These are phyloP conservation scores for Amphipoea lucens DNA, from an alignment of 2,888 invertebrate species.

Conservation along the genomic window DNA sequence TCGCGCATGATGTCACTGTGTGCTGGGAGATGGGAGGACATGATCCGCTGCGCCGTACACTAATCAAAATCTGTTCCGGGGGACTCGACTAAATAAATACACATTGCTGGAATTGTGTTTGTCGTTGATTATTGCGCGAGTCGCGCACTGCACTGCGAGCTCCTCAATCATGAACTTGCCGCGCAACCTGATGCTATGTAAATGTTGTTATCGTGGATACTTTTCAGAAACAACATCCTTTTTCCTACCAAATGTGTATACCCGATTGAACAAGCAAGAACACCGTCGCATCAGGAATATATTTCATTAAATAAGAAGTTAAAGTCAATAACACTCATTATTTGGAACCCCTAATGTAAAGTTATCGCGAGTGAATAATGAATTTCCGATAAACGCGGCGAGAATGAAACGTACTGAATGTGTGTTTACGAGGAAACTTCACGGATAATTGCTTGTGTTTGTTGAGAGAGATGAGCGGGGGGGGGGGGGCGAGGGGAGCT, in stretches of 20 bases:
- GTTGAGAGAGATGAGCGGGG: background rate
- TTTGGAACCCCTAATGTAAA: conserved; percentile 7
- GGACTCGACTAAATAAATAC: conserved; percentile 8
- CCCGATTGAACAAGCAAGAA: background rate
- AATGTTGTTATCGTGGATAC: background rate
- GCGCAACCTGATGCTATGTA: background rate
- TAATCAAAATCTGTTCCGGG: background rate
- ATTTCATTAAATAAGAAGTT: background rate
- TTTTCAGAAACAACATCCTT: background rate
- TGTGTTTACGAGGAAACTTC: conserved; percentile 37
- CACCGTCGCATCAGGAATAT: background rate
- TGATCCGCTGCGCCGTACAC: background rate
- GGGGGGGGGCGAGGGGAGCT: background rate
- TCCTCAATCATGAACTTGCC: background rate
- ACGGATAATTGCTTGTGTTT: conserved; percentile 29
- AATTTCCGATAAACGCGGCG: conserved; percentile 31
- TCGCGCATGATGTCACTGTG: background rate
- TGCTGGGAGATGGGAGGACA: too few relatives aligned
- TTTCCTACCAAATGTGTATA: background rate
- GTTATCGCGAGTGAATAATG: conserved; percentile 28
- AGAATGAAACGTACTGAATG: conserved; percentile 13
- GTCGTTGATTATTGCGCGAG: background rate
- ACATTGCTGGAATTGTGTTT: background rate
- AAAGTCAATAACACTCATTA: conserved; percentile 14
- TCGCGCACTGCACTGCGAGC: background rate